phyloP scores from a whole-genome alignment of 2,797 vertebrate genomes.

The Sebastes vulpes region DNA sequence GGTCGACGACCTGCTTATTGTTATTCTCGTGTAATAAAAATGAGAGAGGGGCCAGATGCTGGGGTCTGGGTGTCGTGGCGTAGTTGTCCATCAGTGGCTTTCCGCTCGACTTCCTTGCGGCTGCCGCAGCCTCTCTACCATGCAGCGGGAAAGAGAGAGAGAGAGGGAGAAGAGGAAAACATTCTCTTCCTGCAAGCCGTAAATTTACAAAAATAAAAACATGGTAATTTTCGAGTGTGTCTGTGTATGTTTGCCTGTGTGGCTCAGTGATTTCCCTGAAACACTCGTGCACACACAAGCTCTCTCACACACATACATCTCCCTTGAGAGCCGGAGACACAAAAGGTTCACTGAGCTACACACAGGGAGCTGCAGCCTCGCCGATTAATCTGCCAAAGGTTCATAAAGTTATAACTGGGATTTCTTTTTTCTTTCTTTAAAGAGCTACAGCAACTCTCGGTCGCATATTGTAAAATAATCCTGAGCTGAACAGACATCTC shows the following conservation, averaged over 20 bases:
- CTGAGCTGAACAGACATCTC: constrained; percentile 76
- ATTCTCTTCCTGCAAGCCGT: constrained; percentile 71
- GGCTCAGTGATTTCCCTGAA: constrained; percentile 67
- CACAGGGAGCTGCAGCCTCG: constrained; percentile 64
- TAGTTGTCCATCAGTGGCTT: constrained; percentile 86
- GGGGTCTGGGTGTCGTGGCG: constrained; percentile 79
- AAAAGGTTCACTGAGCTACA: constrained; percentile 74
- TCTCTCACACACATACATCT: constrained; percentile 53
- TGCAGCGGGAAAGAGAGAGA: constrained; percentile 22
- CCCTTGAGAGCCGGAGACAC: constrained; percentile 65
- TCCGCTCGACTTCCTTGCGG: constrained; percentile 81
- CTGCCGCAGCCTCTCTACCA: constrained; percentile 56
- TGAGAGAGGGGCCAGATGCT: constrained; percentile 86
- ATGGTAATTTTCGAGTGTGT: constrained; percentile 62
- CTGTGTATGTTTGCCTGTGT: constrained; percentile 61
- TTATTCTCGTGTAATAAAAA: constrained; percentile 90
- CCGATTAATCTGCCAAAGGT: constrained; percentile 83
- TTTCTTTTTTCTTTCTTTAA: constrained; percentile 41
- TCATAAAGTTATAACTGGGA: constrained; percentile 81
- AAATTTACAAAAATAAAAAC: constrained; percentile 83
- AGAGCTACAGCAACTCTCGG: constrained; percentile 62
- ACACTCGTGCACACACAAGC: constrained; percentile 47
- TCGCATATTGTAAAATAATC: constrained; percentile 86
- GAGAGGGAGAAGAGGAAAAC: constrained; percentile 43
- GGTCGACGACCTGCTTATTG: constrained; percentile 89